Base-by-base conservation (phyloP, 30 jellyfish, hydroid and myxozoan species). In the Aurelia coerulea region DNA sequence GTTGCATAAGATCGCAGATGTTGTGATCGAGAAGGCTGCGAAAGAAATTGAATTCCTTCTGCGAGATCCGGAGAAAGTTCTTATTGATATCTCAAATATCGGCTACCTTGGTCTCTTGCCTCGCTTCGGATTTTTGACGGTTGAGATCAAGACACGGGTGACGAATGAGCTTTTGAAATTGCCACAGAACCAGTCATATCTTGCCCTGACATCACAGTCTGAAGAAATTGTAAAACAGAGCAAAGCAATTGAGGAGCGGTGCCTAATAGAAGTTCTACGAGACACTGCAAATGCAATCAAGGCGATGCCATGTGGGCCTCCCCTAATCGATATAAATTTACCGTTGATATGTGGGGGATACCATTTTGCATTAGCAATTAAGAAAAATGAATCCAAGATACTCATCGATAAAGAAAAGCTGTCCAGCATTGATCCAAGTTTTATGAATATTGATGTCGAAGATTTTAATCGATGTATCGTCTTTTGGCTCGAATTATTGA, bases 91-190 rank as follows among this genome's bases (percentile, higher is more conserved):
- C 62, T 69, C 65, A 3, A 69, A 69, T 69, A 35, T 7, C 19
- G 79, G 79, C 18, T 69, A 69, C 62, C 79, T 69, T 35, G 79
- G 79, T 31, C 79, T 69, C 62, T 11, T 69, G 52, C 79, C 79
- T 34, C 39, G 79, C 49, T 69, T 69, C 52, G 59, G 35, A 69
- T 29, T 69, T 11, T 1, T 69, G 49, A 35, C 49, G 19, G 79
- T 35, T 9, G 54, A 69, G 32, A 37, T 35, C 35, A 23, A 23
- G 10, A 6, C 62, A 16, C 2, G 39, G 64, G 12, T 23, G 62
- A 69, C 79, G 12, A 69, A 69, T 8, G 79, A 31, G 52, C 59
- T 69, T 34, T 69, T 69, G 4, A 69, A 69, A n/a, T 23, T 69
- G 79, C 62, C 59, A 35, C 23, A 11, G 52, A 69, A 11, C 52